Conservation (phyloP, 2,888 invertebrate genomes). For the Brachyopa scutellaris region DNA sequence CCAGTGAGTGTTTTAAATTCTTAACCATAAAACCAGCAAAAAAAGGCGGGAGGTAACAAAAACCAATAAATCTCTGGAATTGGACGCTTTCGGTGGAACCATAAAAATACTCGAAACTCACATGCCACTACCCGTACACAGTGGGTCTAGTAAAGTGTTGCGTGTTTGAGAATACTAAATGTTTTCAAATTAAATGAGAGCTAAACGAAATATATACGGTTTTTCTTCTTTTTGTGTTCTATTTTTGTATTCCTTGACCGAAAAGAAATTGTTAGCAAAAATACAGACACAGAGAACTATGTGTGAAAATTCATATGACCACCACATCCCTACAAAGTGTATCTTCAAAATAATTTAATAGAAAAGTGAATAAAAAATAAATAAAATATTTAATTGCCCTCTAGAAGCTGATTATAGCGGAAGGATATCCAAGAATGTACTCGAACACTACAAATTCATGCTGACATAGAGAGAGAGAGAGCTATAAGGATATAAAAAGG, state of each 20-base stretch:
- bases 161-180: conserved; percentile 60
- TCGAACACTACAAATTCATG: conserved; percentile 7
- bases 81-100: conserved; percentile 53
- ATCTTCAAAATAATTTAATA: conserved; percentile 11
- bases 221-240: conserved; percentile 24
- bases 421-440: conserved; percentile 30
- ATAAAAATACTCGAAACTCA: conserved; percentile 48
- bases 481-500: no score
- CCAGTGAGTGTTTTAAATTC: conserved; percentile 36
- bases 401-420: conserved; percentile 26
- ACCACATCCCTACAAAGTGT: background rate
- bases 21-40: conserved; percentile 44
- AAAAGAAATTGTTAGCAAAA: background rate
- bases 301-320: conserved; percentile 45
- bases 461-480: conserved; percentile 55
- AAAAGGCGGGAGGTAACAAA: conserved; percentile 39
- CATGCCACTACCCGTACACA: conserved; percentile 20
- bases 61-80: conserved; percentile 65
- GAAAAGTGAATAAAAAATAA: conserved; percentile 27
- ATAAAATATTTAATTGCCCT: conserved; percentile 36
- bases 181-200: conserved; percentile 67
- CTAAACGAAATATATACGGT: conserved; percentile 56
- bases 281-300: background rate
- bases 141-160: conserved; percentile 47
- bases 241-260: conserved; percentile 28